Base-by-base conservation (phyloP, 2,797 vertebrate species). In the Coluber constrictor region DNA sequence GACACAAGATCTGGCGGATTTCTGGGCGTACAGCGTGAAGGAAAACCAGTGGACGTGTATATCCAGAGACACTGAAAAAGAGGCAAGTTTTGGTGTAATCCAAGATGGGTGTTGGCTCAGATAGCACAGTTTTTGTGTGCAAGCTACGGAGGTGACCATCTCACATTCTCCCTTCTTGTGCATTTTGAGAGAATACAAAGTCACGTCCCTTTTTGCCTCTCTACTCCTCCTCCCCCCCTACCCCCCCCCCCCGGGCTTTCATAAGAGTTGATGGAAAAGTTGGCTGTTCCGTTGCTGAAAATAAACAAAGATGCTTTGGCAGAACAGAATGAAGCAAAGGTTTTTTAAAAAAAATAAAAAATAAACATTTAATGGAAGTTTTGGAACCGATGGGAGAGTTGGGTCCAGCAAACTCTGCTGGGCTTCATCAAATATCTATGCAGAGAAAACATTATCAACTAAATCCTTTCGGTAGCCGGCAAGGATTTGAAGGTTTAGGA, bases 11-110 rank as follows among this genome's bases (percentile, higher is more conserved):
- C 97, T 99, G 96, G 99, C 99, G 60, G 99, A 99, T 97, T 99
- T 99, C 97, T 99, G 99, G 99, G 99, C 99, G 0, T 99, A 99
- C 97, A 99, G 99, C 6, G 99, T 99, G 95, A 98, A 98, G 96
- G 99, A 99, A 94, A 99, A 99, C 97, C 99, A 99, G 94, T 99
- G 99, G 99, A 98, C 98, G 25, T 99, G 99, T 96, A 99, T 99
- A 97, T 99, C 99, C 94, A 98, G 99, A 97, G 99, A 99, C 96
- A 99, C 99, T 0, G 99, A 99, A 96, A 99, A 99, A 97, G 99
- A 99, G 98, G 99, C 98, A 96, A 97, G 96, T 96, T 94, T 1
- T 1, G 47, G 1, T 95, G 54, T 88, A 56, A 87, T 1, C 66
- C 25, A 0, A 25, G 93, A 37, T 16, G 2, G 8, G 43, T 29